phyloP scores from a whole-genome alignment of 2,888 invertebrate genomes.

The Lochmaea capreae region DNA sequence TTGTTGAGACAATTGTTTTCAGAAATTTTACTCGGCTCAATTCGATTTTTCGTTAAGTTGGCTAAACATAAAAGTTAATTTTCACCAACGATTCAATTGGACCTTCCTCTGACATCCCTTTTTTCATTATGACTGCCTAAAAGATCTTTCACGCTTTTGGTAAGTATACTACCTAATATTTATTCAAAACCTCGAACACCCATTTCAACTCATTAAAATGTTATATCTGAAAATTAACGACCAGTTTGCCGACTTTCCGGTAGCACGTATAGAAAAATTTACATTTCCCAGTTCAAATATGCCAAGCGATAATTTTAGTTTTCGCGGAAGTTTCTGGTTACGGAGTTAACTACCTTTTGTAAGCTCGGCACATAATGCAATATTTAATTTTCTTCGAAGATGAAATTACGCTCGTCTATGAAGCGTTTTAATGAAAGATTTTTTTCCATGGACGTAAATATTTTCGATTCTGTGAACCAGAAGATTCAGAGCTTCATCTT shows the following conservation, averaged over 20 bases:
- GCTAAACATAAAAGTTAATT: no score
- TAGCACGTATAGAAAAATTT: slow-evolving; percentile 28
- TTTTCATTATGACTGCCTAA: neutral
- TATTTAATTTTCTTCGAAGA: slow-evolving; percentile 27
- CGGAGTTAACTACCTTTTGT: slow-evolving; percentile 17
- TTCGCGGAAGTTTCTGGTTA: slow-evolving; percentile 24
- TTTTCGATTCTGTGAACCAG: neutral
- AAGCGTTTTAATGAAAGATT: slow-evolving; percentile 5
- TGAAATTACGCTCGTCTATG: slow-evolving; percentile 8
- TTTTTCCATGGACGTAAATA: neutral
- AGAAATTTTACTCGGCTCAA: no score
- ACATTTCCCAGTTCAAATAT: slow-evolving; percentile 31
- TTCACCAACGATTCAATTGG: no score
- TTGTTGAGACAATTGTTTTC: no score
- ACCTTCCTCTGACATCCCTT: no score
- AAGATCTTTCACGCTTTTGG: neutral
- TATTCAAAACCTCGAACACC: neutral
- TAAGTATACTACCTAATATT: neutral
- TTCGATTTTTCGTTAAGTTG: no score
- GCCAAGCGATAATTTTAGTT: slow-evolving; percentile 32
- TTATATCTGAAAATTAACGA: slow-evolving; percentile 13
- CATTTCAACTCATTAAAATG: slow-evolving; percentile 5
- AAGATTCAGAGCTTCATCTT: neutral
- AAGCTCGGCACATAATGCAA: slow-evolving; percentile 18
- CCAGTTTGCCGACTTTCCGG: slow-evolving; percentile 3